Percentiles rank a stretch among this genome's conserved stretches.
Conservation (phyloP, 2,888 invertebrate genomes). For the Limenitis camilla region DNA sequence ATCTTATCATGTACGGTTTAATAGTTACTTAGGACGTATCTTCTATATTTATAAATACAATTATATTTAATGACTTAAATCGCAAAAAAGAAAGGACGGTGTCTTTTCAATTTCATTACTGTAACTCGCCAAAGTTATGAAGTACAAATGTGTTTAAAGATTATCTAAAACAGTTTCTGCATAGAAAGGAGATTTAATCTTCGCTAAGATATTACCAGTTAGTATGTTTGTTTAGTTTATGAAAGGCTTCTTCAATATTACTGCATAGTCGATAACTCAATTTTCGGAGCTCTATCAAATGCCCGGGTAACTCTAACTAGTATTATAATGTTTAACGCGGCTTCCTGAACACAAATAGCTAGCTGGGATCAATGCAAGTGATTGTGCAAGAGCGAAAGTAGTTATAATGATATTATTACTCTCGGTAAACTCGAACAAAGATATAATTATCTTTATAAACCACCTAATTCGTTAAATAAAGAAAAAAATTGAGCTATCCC, state of each 20-base stretch:
- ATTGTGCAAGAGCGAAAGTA: slow-evolving; percentile 41
- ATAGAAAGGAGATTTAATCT: not conserved
- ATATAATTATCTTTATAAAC: not conserved
- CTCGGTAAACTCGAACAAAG: slow-evolving; percentile 4
- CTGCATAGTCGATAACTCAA: slow-evolving; percentile 16
- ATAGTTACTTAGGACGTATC: not conserved
- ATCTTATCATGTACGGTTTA: not conserved
- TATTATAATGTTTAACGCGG: slow-evolving; percentile 24
- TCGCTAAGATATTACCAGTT: not conserved
- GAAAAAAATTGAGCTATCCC: too few species aligned
- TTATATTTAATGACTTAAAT: too few species aligned
- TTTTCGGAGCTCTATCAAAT: slow-evolving; percentile 8
- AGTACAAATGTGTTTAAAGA: not conserved
- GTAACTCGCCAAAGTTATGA: too few species aligned
- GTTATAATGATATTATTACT: slow-evolving; percentile 23
- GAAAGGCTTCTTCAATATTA: slow-evolving; percentile 8
- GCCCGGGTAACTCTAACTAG: slow-evolving; percentile 18
- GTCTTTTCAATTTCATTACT: too few species aligned
- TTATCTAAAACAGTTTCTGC: not conserved
- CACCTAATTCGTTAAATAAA: not conserved
- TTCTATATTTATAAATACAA: not conserved
- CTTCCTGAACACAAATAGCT: slow-evolving; percentile 56
- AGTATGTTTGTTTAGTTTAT: slow-evolving; percentile 6
- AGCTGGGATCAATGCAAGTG: slow-evolving; percentile 39
- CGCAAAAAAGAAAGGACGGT: too few species aligned